A percentile compares a stretch with the other conserved stretches of the same genome.
phyloP scores from a whole-genome alignment of 2,888 invertebrate species.

The Zygaena filipendulae region DNA sequence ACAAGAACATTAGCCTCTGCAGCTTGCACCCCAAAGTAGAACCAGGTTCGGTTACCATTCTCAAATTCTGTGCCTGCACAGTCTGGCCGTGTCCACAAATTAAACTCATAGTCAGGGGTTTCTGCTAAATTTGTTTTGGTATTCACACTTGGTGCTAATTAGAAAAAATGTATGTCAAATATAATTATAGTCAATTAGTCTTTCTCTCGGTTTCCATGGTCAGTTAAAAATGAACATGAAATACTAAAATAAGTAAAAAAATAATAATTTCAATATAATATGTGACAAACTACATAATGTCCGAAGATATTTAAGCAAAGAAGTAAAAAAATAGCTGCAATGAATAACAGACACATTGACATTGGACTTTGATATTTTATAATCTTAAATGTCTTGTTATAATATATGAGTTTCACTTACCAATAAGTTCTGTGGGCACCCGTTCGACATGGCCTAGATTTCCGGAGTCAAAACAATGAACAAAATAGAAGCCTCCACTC shows the following conservation, averaged over 20 bases:
- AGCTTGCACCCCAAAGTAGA: conserved; percentile 84
- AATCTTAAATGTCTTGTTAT: no score
- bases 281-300: no score
- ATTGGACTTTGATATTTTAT: conserved; percentile 28
- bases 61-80: conserved; percentile 88
- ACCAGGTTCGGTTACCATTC: conserved; percentile 93
- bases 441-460: conserved; percentile 87
- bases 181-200: conserved; percentile 3
- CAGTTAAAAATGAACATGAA: no score
- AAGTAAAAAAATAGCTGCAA: no score
- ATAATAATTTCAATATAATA: no score
- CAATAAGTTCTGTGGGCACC: conserved; percentile 69
- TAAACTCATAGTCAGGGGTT: conserved; percentile 81
- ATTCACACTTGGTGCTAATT: conserved; percentile 42
- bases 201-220: conserved; percentile 13
- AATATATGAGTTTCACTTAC: no score
- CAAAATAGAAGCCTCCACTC: conserved; percentile 82
- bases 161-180: no score
- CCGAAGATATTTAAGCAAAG: no score
- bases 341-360: no score
- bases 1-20: conserved; percentile 66
- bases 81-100: conserved; percentile 91
- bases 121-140: conserved; percentile 52
- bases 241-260: no score
- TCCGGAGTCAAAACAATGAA: conserved; percentile 91